Evolutionary conservation across 2,797 vertebrate species (phyloP).

Genomic region (Philypnodon macrostomus): DNA sequence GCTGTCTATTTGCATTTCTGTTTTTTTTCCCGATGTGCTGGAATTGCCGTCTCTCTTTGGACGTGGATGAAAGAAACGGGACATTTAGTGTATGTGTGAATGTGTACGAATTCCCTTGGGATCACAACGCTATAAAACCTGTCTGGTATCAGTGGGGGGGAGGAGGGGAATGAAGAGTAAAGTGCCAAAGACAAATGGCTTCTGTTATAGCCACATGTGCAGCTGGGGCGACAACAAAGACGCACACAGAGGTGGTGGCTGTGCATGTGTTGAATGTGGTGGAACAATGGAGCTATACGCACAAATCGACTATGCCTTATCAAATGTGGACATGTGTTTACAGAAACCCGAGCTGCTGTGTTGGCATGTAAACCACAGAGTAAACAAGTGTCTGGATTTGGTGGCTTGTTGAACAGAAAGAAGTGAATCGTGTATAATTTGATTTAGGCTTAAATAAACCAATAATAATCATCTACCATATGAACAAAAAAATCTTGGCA

Average conservation of each 20-base stretch:
- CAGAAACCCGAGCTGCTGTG: slow-evolving; percentile 12
- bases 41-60: slow-evolving; percentile 43
- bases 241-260: slow-evolving; percentile 7
- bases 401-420: background rate
- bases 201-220: slow-evolving; percentile 65
- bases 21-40: slow-evolving; percentile 26
- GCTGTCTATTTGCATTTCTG: slow-evolving; percentile 22
- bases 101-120: slow-evolving; percentile 41
- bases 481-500: too few species aligned
- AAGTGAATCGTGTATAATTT: background rate
- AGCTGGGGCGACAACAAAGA: slow-evolving; percentile 65
- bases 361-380: background rate
- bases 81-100: slow-evolving; percentile 11
- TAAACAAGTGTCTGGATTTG: background rate
- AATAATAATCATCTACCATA: background rate
- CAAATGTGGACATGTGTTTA: slow-evolving; percentile 4
- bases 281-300: slow-evolving; percentile 1
- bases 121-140: slow-evolving; percentile 64
- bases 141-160: slow-evolving; percentile 65
- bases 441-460: slow-evolving; percentile 2
- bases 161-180: slow-evolving; percentile 64
- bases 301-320: slow-evolving; percentile 7
- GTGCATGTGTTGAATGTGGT: slow-evolving; percentile 8
- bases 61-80: slow-evolving; percentile 36
- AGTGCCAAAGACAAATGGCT: slow-evolving; percentile 73